phyloP scores from a whole-genome alignment of 2,888 invertebrate species.

The Diabrotica balteata region DNA sequence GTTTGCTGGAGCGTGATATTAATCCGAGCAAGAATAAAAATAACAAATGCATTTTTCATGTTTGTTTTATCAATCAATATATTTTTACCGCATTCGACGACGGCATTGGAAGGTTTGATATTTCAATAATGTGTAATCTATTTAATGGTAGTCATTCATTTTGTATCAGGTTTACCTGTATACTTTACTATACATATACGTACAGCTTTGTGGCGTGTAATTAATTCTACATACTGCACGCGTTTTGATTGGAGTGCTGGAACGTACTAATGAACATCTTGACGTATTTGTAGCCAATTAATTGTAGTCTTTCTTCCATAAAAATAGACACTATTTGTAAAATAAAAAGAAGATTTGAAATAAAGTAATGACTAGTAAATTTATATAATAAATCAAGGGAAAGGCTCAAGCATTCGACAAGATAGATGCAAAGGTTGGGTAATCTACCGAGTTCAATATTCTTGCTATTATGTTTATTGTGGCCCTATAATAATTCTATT shows the following conservation, averaged over 20 bases:
- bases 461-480: no score
- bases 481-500: no score
- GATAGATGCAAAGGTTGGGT: no score
- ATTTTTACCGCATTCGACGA: conserved; percentile 34
- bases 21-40: conserved; percentile 50
- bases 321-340: background rate
- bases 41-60: conserved; percentile 52
- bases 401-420: no score
- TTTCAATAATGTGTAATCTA: conserved; percentile 42
- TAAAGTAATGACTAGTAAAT: no score
- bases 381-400: no score
- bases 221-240: conserved; percentile 28
- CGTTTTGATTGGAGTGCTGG: conserved; percentile 24
- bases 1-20: conserved; percentile 23
- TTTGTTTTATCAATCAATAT: conserved; percentile 37
- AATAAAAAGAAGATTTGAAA: background rate
- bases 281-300: conserved; percentile 13
- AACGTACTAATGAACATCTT: conserved; percentile 27
- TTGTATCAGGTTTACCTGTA: conserved; percentile 28
- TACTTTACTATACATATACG: background rate
- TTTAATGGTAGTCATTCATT: conserved; percentile 39
- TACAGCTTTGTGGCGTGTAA: conserved; percentile 28
- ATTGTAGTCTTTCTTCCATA: background rate
- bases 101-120: conserved; percentile 38
- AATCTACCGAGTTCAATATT: no score